Percentiles rank a stretch among this genome's conserved stretches.
These are phyloP conservation scores for Apis laboriosa DNA, from an alignment of 1,140 invertebrate species.

Conservation along the genomic window DNA sequence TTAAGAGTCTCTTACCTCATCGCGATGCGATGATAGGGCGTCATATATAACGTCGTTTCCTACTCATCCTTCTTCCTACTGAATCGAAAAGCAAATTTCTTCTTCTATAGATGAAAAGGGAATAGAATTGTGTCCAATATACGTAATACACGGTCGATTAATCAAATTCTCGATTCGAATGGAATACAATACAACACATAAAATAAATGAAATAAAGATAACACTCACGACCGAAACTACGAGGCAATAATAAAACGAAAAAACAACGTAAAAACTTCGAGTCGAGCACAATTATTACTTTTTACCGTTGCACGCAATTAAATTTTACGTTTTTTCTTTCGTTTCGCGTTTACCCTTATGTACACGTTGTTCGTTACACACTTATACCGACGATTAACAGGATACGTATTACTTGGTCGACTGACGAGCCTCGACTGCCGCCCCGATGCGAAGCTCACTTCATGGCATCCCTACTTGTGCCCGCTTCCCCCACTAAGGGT, in stretches of 20 bases:
- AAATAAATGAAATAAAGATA: not conserved
- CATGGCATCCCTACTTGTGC: constrained; percentile 54
- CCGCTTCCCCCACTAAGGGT: not conserved
- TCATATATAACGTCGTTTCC: not conserved
- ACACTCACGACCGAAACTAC: no score
- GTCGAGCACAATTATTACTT: not conserved
- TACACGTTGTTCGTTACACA: constrained; percentile 18
- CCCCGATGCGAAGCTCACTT: constrained; percentile 51
- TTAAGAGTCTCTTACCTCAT: not conserved
- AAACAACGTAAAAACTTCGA: not conserved
- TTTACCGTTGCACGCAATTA: not conserved
- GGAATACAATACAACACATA: not conserved
- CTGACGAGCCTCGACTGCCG: constrained; percentile 57
- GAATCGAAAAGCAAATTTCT: not conserved
- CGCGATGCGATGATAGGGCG: not conserved
- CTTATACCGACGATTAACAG: constrained; percentile 41
- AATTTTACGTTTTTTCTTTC: not conserved
- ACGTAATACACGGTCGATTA: constrained; percentile 5
- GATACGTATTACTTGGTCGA: constrained; percentile 61
- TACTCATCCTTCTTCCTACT: not conserved
- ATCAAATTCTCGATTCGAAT: not conserved
- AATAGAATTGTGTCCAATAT: not conserved
- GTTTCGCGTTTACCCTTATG: not conserved
- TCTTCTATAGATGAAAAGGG: not conserved
- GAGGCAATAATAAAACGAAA: no score